Evolutionary conservation across 2,113 vertebrate species (phyloP).

Genomic region (Cyanistes caeruleus): DNA sequence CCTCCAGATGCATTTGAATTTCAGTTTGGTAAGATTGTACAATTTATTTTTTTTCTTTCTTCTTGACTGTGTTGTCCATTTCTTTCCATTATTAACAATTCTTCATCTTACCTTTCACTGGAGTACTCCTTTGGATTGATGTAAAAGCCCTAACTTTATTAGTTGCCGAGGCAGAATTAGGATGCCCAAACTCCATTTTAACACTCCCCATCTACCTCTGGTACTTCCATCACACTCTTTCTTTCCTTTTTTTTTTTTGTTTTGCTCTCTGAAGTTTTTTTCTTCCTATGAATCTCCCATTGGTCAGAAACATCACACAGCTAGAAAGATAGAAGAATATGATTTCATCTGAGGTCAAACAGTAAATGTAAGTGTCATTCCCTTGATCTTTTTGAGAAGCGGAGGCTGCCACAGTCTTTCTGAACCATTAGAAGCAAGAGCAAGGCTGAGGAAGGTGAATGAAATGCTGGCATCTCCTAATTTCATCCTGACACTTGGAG

Average conservation of each 20-base stretch:
- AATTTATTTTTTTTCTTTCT: neutral
- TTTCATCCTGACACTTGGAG: neutral
- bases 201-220: neutral
- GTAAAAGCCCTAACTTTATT: neutral
- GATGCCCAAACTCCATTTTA: neutral
- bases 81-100: neutral
- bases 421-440: neutral
- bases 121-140: neutral
- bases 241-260: neutral
- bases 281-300: neutral
- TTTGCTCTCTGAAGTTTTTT: neutral
- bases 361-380: neutral
- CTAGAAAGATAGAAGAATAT: neutral
- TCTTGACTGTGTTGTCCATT: neutral
- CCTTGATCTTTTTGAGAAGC: neutral
- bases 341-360: neutral
- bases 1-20: neutral
- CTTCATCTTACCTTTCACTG: neutral
- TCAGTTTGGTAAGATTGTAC: neutral
- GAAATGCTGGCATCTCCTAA: neutral
- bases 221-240: neutral
- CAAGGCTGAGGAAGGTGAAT: neutral
- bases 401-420: neutral
- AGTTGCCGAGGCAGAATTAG: neutral
- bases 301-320: neutral